Evolutionary conservation across 2,113 vertebrate species (phyloP).

Genomic region (Coptodon rendalli): DNA sequence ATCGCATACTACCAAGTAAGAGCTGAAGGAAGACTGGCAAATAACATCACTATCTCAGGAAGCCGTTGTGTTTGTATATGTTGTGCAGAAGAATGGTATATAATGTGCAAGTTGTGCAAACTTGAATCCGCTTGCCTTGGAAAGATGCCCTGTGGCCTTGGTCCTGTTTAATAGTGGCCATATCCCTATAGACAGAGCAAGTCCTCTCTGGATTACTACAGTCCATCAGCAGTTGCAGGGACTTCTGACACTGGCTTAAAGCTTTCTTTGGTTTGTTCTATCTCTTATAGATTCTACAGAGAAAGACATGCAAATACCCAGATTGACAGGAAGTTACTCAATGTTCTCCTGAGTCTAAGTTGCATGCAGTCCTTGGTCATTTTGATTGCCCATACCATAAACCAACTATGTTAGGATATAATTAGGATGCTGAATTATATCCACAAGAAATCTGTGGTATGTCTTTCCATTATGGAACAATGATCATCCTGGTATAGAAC

Average conservation of each 20-base stretch:
- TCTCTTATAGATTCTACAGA: conserved; percentile 46
- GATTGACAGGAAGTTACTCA: neutral
- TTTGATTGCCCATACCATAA: neutral
- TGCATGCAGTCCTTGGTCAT: neutral
- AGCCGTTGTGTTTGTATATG: neutral
- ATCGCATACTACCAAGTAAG: conserved; percentile 23
- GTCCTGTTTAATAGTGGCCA: conserved; percentile 67
- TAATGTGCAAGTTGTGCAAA: neutral
- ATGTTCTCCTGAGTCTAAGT: neutral
- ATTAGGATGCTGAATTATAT: neutral
- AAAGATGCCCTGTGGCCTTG: conserved; percentile 58
- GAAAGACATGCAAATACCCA: neutral
- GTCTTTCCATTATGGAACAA: neutral
- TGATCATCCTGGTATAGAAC: neutral
- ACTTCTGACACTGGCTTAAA: conserved; percentile 56
- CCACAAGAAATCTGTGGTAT: neutral
- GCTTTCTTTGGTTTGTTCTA: conserved; percentile 42
- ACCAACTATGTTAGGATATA: neutral
- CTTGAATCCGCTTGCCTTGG: conserved; percentile 49
- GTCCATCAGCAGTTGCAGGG: conserved; percentile 42
- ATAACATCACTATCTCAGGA: neutral
- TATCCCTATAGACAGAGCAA: conserved; percentile 60
- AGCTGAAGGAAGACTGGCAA: neutral
- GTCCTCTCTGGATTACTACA: conserved; percentile 24
- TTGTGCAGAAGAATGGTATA: neutral